Percentiles rank a stretch among this genome's conserved stretches.
phyloP scores from a whole-genome alignment of 2,888 invertebrate genomes.

The Alentia gelatinosa region DNA sequence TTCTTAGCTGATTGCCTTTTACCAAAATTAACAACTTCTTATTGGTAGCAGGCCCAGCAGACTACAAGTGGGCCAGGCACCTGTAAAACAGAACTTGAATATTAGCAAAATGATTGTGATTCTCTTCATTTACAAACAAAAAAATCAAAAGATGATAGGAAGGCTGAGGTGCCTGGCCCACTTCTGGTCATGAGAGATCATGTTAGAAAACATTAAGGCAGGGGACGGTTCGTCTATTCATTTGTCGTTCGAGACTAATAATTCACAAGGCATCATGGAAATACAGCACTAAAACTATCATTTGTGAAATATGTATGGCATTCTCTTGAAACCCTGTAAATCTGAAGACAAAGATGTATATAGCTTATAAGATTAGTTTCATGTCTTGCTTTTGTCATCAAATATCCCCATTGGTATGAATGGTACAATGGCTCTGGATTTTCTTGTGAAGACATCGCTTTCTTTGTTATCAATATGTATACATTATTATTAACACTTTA shows the following conservation, averaged over 20 bases:
- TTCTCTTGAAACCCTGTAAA: background rate
- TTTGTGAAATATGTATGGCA: background rate
- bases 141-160: background rate
- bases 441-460: background rate
- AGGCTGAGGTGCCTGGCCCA: background rate
- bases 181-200: background rate
- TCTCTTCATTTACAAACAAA: background rate
- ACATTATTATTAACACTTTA: background rate
- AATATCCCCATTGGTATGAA: background rate
- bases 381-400: conserved; percentile 10
- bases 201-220: background rate
- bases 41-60: background rate
- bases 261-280: background rate
- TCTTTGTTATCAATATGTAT: background rate
- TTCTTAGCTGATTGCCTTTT: background rate
- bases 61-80: background rate
- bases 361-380: conserved; percentile 5
- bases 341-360: conserved; percentile 5
- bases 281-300: background rate
- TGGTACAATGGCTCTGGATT: background rate
- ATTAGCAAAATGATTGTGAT: background rate
- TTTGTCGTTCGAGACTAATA: background rate
- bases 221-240: background rate
- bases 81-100: background rate
- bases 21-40: background rate